A percentile compares a stretch with the other conserved stretches of the same genome.
Evolutionary conservation across 2,797 vertebrate genomes (phyloP).

Genomic region (Somateria mollissima): DNA sequence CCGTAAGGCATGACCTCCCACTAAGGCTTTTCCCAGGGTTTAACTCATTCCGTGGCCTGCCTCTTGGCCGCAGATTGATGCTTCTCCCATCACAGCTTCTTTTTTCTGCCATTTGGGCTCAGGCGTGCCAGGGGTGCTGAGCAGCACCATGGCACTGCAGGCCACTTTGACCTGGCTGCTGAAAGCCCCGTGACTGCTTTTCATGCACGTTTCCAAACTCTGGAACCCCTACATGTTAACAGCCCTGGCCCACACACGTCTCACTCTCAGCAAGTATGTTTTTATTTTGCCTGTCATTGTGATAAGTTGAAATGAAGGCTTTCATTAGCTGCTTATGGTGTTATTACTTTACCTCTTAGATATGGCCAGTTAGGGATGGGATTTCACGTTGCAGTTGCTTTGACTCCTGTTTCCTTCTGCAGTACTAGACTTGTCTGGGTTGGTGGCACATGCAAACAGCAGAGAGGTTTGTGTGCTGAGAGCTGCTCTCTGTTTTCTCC

Average conservation of each 20-base stretch:
- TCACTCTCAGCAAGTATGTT: background rate
- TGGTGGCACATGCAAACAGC: background rate
- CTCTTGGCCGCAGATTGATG: background rate
- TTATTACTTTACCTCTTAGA: background rate
- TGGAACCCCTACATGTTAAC: background rate
- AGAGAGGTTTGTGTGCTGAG: background rate
- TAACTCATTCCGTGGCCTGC: background rate
- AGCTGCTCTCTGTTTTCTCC: background rate
- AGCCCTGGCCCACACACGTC: accelerated
- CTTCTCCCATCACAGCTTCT: background rate
- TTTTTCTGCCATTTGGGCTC: background rate
- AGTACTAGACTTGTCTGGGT: background rate
- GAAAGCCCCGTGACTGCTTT: background rate
- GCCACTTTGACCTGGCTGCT: background rate
- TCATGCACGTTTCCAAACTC: background rate
- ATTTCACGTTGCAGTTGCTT: background rate
- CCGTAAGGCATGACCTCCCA: background rate
- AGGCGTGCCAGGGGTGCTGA: background rate
- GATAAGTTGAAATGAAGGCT: background rate
- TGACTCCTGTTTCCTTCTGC: background rate
- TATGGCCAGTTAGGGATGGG: background rate
- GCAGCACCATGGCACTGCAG: accelerated
- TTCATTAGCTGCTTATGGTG: background rate
- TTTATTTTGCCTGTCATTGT: background rate
- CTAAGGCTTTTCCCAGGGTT: background rate